Base-by-base conservation (phyloP, 2,113 vertebrate genomes). In the Gallinago undulata region DNA sequence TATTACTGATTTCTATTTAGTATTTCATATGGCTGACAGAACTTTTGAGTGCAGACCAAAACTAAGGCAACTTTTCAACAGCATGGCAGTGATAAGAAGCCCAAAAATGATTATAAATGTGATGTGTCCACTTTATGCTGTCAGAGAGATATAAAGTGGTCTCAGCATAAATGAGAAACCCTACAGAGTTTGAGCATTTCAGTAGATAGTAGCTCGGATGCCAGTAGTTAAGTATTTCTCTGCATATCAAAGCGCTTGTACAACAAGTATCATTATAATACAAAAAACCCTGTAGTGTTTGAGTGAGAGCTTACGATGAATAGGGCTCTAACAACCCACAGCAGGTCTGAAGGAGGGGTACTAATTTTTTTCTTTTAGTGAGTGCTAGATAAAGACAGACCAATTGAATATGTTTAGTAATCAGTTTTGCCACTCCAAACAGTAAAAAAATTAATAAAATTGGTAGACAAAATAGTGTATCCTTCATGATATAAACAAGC, bases 121-220 rank as follows among this genome's bases (percentile, higher is more conserved):
- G 41, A 78, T 75, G 10, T 74, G 77, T 59, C 64, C 62, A 72
- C 66, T 91, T 94, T 48, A 69, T 39, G 33, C 50, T 91, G 35
- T 91, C 57, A 73, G 81, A 89, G 31, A 63, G 60, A 73, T n/a
- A 64, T 45, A 43, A 93, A 93, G 76, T 74, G 76, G 39, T 84
- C 76, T 89, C 72, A 83, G 66, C 28, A 82, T 51, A 96, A 94
- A 75, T 74, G 60, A 89, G 74, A 93, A 95, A 72, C 27, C 19
- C 33, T 68, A 51, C 45, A 76, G 81, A 87, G 13, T 56, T 19
- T 79, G 33, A 76, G 31, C 13, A 10, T 82, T 51, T 66, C 37
- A 31, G 55, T 1, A 7, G 28, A 43, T 19, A 55, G 76, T 9
- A 59, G 50, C 43, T 84, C 73, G 79, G 41, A 91, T 57, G 22